phyloP scores from a whole-genome alignment of 37 sponge, comb jelly and placozoan genomes.

The Bolinopsis microptera region DNA sequence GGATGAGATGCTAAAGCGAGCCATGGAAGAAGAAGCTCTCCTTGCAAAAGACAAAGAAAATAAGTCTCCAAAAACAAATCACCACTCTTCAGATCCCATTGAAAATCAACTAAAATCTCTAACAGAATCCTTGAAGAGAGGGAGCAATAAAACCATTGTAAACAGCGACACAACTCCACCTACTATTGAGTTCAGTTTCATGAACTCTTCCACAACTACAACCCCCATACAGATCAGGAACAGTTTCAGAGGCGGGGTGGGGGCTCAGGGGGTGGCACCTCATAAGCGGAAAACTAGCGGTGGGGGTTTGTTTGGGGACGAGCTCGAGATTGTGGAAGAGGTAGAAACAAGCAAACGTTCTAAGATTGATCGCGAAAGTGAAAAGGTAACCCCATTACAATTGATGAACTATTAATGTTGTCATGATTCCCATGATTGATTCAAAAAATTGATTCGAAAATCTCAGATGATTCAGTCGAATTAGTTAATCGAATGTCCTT shows the following conservation, averaged over 20 bases:
- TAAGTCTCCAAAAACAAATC: neutral
- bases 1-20: conserved; percentile 1
- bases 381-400: too few relatives aligned
- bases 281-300: neutral
- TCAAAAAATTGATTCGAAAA: too few relatives aligned
- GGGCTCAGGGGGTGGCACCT: neutral
- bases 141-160: neutral
- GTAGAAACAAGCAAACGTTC: neutral
- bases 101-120: conserved; percentile 16
- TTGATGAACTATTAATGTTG: too few relatives aligned
- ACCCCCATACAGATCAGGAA: conserved; percentile 19
- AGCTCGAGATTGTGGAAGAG: neutral
- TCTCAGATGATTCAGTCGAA: too few relatives aligned
- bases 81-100: neutral
- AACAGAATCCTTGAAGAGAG: neutral
- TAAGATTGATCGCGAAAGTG: conserved; percentile 3
- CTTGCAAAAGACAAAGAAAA: conserved; percentile 22
- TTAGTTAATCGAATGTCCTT: too few relatives aligned
- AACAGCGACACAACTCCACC: neutral
- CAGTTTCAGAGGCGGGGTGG: neutral
- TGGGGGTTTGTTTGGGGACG: neutral
- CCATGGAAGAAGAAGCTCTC: conserved; percentile 37
- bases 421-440: too few relatives aligned
- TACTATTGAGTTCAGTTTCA: conserved; percentile 60
- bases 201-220: neutral